Base-by-base conservation (phyloP, 2,888 invertebrate species). In the Carcina quercana region DNA sequence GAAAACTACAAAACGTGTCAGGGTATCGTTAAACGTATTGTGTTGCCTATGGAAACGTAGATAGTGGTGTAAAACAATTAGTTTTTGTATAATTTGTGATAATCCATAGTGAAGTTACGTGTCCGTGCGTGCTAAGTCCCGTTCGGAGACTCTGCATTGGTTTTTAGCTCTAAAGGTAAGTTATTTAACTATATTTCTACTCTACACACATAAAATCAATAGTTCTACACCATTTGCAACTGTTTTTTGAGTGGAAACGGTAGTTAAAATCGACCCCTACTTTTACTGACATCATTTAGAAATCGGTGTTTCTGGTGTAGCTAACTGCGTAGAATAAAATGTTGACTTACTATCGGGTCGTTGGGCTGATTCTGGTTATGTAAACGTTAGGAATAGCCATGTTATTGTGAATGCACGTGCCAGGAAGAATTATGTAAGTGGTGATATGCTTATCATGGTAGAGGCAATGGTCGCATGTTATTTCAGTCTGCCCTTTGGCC, bases 1-100 rank as follows among this genome's bases (percentile, higher is more conserved):
- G 57, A 73, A 78, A 78, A 79, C 70, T 73, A 64, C 53, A 71
- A 32, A 75, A 69, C 71, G 73, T 71, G 70, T 75, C 63, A 63
- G 57, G 37, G 61, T 68, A 61, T 62, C 62, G 63, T 67, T 59
- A 70, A 69, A 73, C 57, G 57, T 67, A 58, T 65, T 59, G 70
- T 75, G 74, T 65, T 61, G 65, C 53, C 53, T 60, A 59, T 49
- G 59, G 59, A 70, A 62, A 61, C 63, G 63, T 65, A 67, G 64
- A 60, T 62, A 67, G 72, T 79, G 68, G 58, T 72, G 71, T 70
- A 67, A 63, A 66, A 63, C 63, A 53, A 55, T 64, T 63, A 45
- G 57, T 67, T 73, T 55, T 58, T 59, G 53, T 68, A 59, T 54
- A 59, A 63, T 61, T 71, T 71, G 82, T 80, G 80, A 59, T 69